Base-by-base conservation (phyloP, 1,140 invertebrate genomes). In the Drosophila navojoa region DNA sequence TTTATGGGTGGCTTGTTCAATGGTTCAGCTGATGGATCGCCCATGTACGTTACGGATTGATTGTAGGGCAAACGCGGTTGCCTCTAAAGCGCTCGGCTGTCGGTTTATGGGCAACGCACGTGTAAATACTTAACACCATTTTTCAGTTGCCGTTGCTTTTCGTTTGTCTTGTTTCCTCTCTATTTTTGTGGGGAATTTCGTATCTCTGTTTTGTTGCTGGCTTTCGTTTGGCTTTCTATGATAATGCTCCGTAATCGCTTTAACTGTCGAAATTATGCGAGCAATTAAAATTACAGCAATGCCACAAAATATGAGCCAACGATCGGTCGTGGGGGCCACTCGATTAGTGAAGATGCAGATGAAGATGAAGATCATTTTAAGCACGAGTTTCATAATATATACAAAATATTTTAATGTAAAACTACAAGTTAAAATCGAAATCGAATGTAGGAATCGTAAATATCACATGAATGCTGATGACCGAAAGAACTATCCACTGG, bases 91-190 rank as follows among this genome's bases (percentile, higher is more conserved):
- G 25, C 38, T 61, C 16, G 27, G 32, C 49, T 53, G 45, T 61
- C 54, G 71, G 35, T 86, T 79, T 76, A 76, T 76, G 79, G 64
- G 32, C 25, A 69, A 73, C 72, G 84, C 84, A 82, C 84, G 84
- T 89, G 84, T 89, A 89, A 89, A 89, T 89, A 79, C 84, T 89
- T 89, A 89, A 89, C 84, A 89, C 80, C 79, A 80, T 89, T 81
- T 86, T 76, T 53, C 60, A 40, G 55, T 74, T 69, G 67, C 50
- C 58, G 52, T 71, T 76, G 60, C 69, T 67, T 54, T 75, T 54
- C 45, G 15, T 19, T 58, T 55, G 38, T 40, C 6, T 7, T 59
- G 19, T 59, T 60, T 52, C 7, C n/a, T 25, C 22, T 38, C 40
- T 13, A 45, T n/a, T 68, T 60, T 19, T 52, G 6, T 38, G 19